phyloP scores from a whole-genome alignment of 2,888 invertebrate species.

The Spialia ferax region DNA sequence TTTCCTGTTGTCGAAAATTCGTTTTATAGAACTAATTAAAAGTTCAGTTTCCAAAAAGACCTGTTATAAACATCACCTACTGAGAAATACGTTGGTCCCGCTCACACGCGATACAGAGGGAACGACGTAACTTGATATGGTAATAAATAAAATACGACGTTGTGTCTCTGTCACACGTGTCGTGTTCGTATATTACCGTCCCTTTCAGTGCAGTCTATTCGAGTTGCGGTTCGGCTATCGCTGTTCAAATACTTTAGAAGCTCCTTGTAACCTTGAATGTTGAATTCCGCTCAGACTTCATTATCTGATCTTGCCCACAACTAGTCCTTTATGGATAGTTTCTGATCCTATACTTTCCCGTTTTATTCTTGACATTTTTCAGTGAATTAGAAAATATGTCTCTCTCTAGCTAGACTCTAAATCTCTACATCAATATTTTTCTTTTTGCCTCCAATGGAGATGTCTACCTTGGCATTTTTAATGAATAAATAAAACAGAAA shows the following conservation, averaged over 20 bases:
- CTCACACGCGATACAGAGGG: constrained; percentile 62
- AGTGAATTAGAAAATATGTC: not conserved
- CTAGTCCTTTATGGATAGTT: constrained; percentile 30
- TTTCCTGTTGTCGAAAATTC: constrained; percentile 40
- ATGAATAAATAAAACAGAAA: too few relatives aligned
- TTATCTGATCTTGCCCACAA: constrained; percentile 32
- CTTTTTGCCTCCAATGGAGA: not conserved
- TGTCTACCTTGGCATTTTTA: too few relatives aligned
- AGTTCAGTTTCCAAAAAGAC: constrained; percentile 46
- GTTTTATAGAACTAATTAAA: constrained; percentile 48
- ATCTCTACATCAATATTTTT: not conserved
- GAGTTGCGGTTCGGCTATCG: constrained; percentile 72
- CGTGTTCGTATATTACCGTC: constrained; percentile 50
- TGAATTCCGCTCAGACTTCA: constrained; percentile 59
- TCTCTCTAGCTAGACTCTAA: too few relatives aligned
- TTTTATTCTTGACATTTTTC: constrained; percentile 16
- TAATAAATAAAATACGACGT: constrained; percentile 77
- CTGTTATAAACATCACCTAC: constrained; percentile 51
- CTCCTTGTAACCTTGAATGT: constrained; percentile 79
- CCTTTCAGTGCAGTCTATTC: constrained; percentile 51
- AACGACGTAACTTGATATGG: constrained; percentile 75
- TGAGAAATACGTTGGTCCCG: constrained; percentile 64
- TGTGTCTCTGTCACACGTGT: constrained; percentile 55
- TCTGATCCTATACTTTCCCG: constrained; percentile 36
- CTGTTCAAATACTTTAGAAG: constrained; percentile 80